Evolutionary conservation across 2,113 vertebrate genomes (phyloP), one percentile per base, ranked within the genome.

Genomic region (Calypte anna): DNA sequence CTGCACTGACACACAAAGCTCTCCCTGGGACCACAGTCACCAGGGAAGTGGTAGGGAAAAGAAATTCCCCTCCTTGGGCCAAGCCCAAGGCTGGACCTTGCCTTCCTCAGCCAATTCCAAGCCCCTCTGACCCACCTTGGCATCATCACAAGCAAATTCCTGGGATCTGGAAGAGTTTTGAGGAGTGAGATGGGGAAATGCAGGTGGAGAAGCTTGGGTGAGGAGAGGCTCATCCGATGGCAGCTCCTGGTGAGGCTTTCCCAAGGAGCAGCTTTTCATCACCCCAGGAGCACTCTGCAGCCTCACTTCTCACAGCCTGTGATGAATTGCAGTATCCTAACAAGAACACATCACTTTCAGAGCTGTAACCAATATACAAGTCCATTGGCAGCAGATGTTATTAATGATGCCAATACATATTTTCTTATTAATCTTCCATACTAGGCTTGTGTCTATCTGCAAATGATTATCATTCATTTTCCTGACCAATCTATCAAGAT

Each of bases 401-500:
- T 97, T 96, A 96, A 97, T 93, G 93, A 96, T 96, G 87, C 94
- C 96, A 95, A 95, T 94, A 95, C 95, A 93, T 95, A 94, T 96
- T 97, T 97, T 91, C 80, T 82, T 97, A 96, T 97, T 96, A 97
- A 96, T 96, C 96, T 95, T 94, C 93, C 86, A 92, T 92, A 63
- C 86, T 82, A 92, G 94, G 94, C 89, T 94, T 36, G 88, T 96
- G 96, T 96, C 95, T 93, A 95, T 97, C 96, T 94, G 95, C 89
- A 98, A 97, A 97, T 96, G 90, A 92, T 96, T 96, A 97, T 96
- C 92, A 97, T 97, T 97, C 91, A 94, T 97, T 97, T 96, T 95
- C 95, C 94, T 97, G 96, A 97, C 95, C 97, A 97, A 97, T 95
- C 96, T 97, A 96, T 97, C 97, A 97, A 86, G 96, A 96, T 96